Conservation (phyloP, 2,113 vertebrate genomes). For the Coturnix japonica region DNA sequence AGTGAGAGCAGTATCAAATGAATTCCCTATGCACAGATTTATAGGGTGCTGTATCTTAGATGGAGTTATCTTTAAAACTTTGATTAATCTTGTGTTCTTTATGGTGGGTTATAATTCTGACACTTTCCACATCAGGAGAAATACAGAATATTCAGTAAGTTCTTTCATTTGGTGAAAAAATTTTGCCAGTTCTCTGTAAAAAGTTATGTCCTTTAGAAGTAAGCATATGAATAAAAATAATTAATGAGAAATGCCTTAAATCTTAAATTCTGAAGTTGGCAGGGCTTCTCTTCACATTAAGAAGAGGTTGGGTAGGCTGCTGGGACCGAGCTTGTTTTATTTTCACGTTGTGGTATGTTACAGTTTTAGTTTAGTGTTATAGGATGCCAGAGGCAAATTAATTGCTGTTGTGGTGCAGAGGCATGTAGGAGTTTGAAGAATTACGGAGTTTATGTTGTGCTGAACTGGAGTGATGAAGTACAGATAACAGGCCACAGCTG, state of each 20-base stretch:
- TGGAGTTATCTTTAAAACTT: not conserved
- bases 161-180: not conserved
- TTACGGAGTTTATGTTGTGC: conserved; percentile 35
- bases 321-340: not conserved
- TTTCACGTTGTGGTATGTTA: conserved; percentile 37
- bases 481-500: conserved; percentile 64
- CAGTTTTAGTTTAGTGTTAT: conserved; percentile 35
- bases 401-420: conserved; percentile 59
- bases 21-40: not conserved
- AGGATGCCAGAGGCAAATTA: conserved; percentile 57
- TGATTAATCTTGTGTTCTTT: not conserved
- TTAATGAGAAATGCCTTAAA: not conserved
- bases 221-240: not conserved
- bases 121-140: not conserved
- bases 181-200: not conserved
- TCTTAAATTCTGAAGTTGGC: conserved; percentile 12
- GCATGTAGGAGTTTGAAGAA: conserved; percentile 31
- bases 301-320: not conserved
- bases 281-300: not conserved
- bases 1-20: not conserved
- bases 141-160: not conserved
- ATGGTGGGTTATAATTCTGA: not conserved
- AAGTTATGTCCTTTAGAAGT: not conserved
- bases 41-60: not conserved
- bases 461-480: conserved; percentile 58